Percentiles rank a stretch among this genome's conserved stretches.
phyloP scores from a whole-genome alignment of 2,113 vertebrate species.

The Dromas ardeola region DNA sequence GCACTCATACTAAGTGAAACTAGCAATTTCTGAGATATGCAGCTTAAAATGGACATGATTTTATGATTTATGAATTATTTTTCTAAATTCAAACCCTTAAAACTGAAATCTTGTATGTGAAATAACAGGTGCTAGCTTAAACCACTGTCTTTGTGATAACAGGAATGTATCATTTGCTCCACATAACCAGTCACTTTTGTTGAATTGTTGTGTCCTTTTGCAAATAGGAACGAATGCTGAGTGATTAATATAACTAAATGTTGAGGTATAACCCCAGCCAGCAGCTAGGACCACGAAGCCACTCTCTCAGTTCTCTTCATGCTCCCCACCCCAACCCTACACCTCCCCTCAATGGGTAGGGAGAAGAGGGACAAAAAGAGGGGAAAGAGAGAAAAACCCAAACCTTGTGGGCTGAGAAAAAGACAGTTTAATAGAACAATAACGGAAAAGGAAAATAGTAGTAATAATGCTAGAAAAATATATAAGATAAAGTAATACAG shows the following conservation, averaged over 20 bases:
- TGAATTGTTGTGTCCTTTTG: neutral
- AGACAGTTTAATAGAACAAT: neutral
- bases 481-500: neutral
- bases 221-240: neutral
- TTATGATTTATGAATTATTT: neutral
- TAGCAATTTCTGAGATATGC: neutral
- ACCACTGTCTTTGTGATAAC: neutral
- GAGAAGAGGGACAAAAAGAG: neutral
- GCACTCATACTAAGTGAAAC: neutral
- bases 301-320: neutral
- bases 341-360: neutral
- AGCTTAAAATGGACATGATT: neutral
- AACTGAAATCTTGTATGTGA: neutral
- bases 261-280: neutral
- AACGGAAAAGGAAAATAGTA: neutral
- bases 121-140: neutral
- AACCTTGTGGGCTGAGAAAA: neutral
- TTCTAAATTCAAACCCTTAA: neutral
- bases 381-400: neutral
- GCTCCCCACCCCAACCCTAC: too few relatives aligned
- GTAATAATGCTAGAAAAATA: neutral
- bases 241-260: neutral
- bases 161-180: neutral
- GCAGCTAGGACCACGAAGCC: neutral
- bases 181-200: neutral